Conservation (phyloP, 2,113 vertebrate species). For the Kryptolebias marmoratus region DNA sequence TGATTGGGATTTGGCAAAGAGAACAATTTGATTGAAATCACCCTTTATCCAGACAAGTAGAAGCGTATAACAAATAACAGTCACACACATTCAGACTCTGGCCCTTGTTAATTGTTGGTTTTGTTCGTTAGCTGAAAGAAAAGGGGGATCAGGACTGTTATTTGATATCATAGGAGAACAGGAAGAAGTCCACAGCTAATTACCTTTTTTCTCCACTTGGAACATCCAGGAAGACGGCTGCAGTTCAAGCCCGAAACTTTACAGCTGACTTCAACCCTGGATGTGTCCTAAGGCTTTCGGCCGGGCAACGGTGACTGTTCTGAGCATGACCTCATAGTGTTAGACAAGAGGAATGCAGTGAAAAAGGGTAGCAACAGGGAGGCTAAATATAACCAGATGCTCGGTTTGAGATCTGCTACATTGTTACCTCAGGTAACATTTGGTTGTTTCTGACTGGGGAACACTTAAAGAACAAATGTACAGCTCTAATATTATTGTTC, state of each 20-base stretch:
- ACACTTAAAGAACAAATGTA: background rate
- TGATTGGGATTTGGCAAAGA: constrained; percentile 10
- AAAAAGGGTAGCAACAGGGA: constrained; percentile 48
- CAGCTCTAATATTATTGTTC: constrained; percentile 3
- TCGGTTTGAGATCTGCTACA: constrained; percentile 26
- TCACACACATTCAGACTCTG: background rate
- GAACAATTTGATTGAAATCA: background rate
- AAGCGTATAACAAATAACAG: too few relatives aligned
- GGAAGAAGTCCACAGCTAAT: constrained; percentile 2
- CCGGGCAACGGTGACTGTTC: constrained; percentile 29
- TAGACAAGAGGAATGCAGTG: constrained; percentile 26
- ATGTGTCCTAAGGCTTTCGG: constrained; percentile 42
- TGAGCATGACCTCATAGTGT: constrained; percentile 40
- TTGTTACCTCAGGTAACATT: constrained; percentile 33
- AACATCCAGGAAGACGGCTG: constrained; percentile 9
- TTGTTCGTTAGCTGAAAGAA: too few relatives aligned
- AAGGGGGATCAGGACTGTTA: too few relatives aligned
- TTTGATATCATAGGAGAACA: background rate
- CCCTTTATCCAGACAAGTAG: background rate
- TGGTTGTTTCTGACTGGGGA: constrained; percentile 15
- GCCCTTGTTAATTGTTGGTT: background rate
- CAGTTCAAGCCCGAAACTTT: constrained; percentile 24
- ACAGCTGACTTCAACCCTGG: constrained; percentile 3
- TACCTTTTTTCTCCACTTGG: background rate
- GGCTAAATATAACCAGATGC: constrained; percentile 61